phyloP scores from a whole-genome alignment of 2,113 vertebrate species.

The Sarotherodon lohbergeri region DNA sequence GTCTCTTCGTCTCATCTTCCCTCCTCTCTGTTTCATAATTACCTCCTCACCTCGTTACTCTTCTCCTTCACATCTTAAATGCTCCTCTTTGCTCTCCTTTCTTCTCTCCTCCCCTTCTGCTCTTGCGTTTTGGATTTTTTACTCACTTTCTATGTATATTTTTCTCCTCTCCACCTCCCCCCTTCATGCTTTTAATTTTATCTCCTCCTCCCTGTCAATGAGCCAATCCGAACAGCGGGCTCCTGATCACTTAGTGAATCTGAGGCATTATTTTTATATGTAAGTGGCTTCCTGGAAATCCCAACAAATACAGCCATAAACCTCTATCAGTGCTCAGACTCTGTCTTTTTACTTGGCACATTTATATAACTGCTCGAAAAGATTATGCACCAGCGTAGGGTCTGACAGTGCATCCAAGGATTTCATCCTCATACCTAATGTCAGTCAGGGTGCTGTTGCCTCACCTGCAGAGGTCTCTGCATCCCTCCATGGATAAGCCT shows the following conservation, averaged over 20 bases:
- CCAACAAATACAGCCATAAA: not conserved
- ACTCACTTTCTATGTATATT: not conserved
- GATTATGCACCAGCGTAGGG: not conserved
- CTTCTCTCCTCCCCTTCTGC: not conserved
- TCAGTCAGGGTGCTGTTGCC: not conserved
- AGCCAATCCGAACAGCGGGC: rapidly evolving
- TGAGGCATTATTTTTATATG: not conserved
- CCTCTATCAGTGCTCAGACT: not conserved
- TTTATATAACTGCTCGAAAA: not conserved
- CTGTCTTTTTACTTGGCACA: not conserved
- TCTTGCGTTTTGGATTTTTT: not conserved
- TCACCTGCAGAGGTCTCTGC: not conserved
- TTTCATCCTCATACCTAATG: not conserved
- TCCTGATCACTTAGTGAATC: not conserved
- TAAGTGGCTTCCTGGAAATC: not conserved
- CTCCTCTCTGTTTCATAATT: not conserved
- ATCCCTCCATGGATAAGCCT: not conserved
- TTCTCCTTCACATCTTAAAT: not conserved
- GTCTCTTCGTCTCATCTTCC: not conserved
- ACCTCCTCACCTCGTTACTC: not conserved
- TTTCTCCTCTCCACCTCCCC: not conserved
- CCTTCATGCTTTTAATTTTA: not conserved
- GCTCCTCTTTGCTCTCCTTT: not conserved
- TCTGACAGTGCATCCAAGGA: not conserved
- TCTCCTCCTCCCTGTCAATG: not conserved